Evolutionary conservation across 2,113 vertebrate genomes (phyloP).

Genomic region (Melanerpes formicivorus): DNA sequence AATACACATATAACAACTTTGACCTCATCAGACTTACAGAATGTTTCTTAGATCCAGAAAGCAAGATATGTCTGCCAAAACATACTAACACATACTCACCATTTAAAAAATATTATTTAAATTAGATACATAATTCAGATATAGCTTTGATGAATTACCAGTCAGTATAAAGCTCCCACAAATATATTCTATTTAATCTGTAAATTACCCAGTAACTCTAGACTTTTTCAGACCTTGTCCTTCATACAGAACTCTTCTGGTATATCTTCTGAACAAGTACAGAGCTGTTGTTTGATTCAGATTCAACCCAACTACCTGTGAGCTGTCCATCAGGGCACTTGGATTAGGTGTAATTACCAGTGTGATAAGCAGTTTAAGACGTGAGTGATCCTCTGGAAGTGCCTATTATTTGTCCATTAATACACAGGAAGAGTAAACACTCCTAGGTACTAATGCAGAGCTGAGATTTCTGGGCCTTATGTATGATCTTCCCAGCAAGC

Average conservation of each 20-base stretch:
- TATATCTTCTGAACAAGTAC: background rate
- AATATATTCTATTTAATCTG: background rate
- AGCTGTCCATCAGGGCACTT: background rate
- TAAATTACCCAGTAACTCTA: background rate
- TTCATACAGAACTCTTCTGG: background rate
- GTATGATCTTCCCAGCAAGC: background rate
- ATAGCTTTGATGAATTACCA: background rate
- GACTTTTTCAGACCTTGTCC: background rate
- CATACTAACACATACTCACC: background rate
- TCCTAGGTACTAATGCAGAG: background rate
- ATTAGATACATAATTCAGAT: background rate
- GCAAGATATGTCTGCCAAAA: background rate
- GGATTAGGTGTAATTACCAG: background rate
- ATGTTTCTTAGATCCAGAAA: background rate
- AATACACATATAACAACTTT: background rate
- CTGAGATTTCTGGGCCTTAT: background rate
- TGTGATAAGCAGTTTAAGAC: background rate
- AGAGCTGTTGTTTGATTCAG: background rate
- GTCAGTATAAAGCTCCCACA: background rate
- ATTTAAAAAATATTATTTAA: no score
- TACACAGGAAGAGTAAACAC: background rate
- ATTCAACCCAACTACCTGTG: background rate
- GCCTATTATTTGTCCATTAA: background rate
- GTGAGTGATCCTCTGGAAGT: background rate
- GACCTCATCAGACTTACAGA: background rate